phyloP scores from a whole-genome alignment of 2,888 invertebrate species.

The Spisula subtruncata region DNA sequence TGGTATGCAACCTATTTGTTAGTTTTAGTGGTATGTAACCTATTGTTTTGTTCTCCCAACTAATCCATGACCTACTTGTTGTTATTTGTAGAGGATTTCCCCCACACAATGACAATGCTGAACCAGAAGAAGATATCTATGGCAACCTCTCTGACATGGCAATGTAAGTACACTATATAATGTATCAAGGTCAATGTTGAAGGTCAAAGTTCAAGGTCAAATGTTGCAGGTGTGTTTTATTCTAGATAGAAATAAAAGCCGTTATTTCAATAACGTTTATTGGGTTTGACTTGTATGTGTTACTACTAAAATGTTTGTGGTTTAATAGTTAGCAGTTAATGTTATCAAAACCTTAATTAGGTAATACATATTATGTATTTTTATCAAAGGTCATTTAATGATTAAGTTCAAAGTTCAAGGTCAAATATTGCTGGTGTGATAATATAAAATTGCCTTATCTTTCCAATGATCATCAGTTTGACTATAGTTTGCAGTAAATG shows the following conservation, averaged over 20 bases:
- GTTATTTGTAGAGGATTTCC: constrained; percentile 83
- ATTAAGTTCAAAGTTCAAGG: constrained; percentile 43
- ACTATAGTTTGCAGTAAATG: too few species aligned
- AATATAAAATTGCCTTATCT: too few species aligned
- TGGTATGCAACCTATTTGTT: background rate
- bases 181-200: constrained; percentile 31
- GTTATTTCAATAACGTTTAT: background rate
- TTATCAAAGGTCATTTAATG: background rate
- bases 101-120: constrained; percentile 76
- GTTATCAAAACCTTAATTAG: constrained; percentile 61
- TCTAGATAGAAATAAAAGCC: background rate
- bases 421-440: background rate
- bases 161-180: constrained; percentile 80
- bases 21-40: background rate
- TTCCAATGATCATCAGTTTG: too few species aligned
- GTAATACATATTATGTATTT: constrained; percentile 63
- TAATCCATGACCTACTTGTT: constrained; percentile 45
- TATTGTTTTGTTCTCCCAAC: constrained; percentile 21
- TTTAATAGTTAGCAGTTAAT: background rate
- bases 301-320: background rate
- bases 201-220: constrained; percentile 43
- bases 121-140: constrained; percentile 88
- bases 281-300: background rate
- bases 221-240: background rate
- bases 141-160: constrained; percentile 87